These are phyloP conservation scores for Leguminivora glycinivorella DNA, from an alignment of 1,140 invertebrate genomes.

Conservation along the genomic window DNA sequence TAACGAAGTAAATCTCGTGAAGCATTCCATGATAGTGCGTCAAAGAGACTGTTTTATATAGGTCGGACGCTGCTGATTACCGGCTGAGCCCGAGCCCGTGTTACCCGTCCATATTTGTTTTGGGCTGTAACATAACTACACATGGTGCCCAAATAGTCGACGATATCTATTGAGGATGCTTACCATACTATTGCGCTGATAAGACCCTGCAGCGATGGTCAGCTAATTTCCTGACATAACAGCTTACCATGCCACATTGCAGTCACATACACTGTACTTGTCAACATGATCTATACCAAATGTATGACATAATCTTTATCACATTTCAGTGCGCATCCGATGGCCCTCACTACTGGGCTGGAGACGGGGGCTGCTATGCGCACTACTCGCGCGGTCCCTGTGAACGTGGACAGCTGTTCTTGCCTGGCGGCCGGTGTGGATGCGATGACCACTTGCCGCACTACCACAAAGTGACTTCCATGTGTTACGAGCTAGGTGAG, in stretches of 20 bases:
- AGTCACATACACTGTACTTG: too few relatives aligned
- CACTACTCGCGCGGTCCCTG: conserved; percentile 89
- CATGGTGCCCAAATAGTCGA: too few relatives aligned
- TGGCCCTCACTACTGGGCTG: conserved; percentile 59
- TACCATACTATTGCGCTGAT: too few relatives aligned
- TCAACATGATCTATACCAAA: too few relatives aligned
- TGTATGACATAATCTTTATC: not conserved
- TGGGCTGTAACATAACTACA: too few relatives aligned
- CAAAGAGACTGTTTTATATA: conserved; percentile 68
- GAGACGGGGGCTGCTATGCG: conserved; percentile 84
- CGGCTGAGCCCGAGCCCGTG: conserved; percentile 86
- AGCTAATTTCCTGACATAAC: too few relatives aligned
- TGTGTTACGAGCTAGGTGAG: conserved; percentile 88
- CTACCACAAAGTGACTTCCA: conserved; percentile 82
- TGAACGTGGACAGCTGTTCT: conserved; percentile 84
- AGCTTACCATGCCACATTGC: too few relatives aligned
- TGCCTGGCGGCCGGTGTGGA: conserved; percentile 86
- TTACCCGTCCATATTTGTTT: too few relatives aligned
- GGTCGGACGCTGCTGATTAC: conserved; percentile 85
- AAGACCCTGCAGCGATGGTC: too few relatives aligned
- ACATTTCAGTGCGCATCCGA: conserved; percentile 56
- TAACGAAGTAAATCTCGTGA: not conserved
- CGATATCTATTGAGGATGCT: too few relatives aligned
- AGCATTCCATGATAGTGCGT: conserved; percentile 79
- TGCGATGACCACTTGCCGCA: conserved; percentile 85